Evolutionary conservation across 2,888 invertebrate species (phyloP), one percentile per base, ranked within the genome.

Genomic region (Xiphydria camelus): DNA sequence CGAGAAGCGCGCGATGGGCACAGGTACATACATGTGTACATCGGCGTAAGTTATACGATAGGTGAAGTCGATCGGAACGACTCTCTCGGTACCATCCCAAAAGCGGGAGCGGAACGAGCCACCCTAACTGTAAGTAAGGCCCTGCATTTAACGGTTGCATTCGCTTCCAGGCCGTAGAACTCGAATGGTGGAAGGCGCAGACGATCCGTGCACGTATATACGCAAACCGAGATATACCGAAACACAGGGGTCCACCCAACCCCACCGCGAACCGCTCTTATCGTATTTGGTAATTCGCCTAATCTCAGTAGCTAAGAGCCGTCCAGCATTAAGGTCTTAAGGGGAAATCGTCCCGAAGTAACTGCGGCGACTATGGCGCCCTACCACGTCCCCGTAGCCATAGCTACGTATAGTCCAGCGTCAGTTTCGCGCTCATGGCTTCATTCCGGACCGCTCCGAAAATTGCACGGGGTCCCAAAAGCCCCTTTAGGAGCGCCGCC

Each of bases 221-320:
- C 3, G 9, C 29, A 2, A 14, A 29, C 12, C 6, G n/a, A n/a
- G n/a, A n/a, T n/a, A 29, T 29, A 14, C 12, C 12, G 14, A 29
- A 14, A 12, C 29, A 12, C 4, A 29, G 29, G 12, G 29, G 29
- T 15, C 29, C 9, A 14, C 6, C 12, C 14, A 29, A n/a, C 29
- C 29, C 29, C 14, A 14, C 6, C 14, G 12, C 12, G 29, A 29
- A 5, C 15, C 29, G 21, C 29, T 51, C 49, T 59, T 59, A 59
- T 59, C 59, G 54, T 43, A 57, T 57, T 57, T 47, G 38, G 53
- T 53, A 60, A 57, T 57, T 59, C 59, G 51, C 50, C 52, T 57
- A 55, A 59, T 51, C 55, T 49, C 34, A 26, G 41, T 23, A 49
- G 44, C 50, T 46, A 38, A 52, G 47, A 56, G 51, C 56, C 53